Percentiles rank a stretch among this genome's conserved stretches.
phyloP scores from a whole-genome alignment of 1,140 invertebrate genomes.

The Anoplophora glabripennis region DNA sequence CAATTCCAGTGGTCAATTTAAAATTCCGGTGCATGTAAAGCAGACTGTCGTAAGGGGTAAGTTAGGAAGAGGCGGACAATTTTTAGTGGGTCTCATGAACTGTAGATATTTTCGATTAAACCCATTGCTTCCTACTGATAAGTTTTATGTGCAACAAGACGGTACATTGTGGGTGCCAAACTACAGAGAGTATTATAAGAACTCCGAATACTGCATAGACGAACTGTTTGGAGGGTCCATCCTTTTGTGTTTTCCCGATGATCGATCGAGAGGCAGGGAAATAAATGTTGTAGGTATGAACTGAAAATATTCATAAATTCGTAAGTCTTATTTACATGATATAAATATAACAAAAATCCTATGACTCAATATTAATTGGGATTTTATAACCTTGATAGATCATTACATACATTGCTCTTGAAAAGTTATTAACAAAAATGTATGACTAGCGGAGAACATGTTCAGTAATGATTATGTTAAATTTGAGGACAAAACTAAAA shows the following conservation, averaged over 20 bases:
- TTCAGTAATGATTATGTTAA: no score
- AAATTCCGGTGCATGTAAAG: conserved; percentile 13
- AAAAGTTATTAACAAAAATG: no score
- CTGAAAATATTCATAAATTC: background rate
- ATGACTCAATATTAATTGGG: no score
- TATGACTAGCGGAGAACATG: no score
- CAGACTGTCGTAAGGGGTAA: background rate
- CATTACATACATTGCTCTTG: no score
- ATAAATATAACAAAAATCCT: no score
- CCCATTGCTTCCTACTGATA: conserved; percentile 1
- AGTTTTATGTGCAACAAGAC: conserved; percentile 21
- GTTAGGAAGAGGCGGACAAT: background rate
- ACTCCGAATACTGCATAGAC: conserved; percentile 21
- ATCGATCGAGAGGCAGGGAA: background rate
- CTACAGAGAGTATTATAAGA: conserved; percentile 5
- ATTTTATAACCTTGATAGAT: no score
- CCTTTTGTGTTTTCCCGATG: conserved; percentile 19
- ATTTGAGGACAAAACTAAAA: no score
- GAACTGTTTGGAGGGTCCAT: conserved; percentile 10
- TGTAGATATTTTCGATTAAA: conserved; percentile 19
- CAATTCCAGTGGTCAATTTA: conserved; percentile 4
- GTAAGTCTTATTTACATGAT: no score
- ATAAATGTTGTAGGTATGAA: background rate
- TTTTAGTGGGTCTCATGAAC: conserved; percentile 17
- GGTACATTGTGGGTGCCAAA: conserved; percentile 12